These are phyloP conservation scores for Hyphantria cunea DNA, from an alignment of 1,140 invertebrate genomes.

Conservation along the genomic window DNA sequence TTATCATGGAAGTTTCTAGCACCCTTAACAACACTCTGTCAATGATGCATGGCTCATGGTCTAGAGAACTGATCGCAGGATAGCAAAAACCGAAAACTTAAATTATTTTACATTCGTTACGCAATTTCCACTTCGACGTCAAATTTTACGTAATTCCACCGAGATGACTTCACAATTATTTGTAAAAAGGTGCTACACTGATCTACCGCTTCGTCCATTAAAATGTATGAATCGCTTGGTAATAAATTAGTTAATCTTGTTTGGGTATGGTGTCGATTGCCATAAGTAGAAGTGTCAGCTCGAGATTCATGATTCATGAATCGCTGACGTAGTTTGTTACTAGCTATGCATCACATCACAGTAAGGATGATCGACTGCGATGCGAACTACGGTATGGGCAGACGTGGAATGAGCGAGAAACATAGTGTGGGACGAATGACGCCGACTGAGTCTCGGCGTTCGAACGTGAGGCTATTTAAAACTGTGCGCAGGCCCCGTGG, in stretches of 20 bases:
- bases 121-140: too few relatives aligned
- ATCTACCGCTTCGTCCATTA: too few relatives aligned
- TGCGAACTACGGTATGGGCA: slow-evolving; percentile 33
- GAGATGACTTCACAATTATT: too few relatives aligned
- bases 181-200: too few relatives aligned
- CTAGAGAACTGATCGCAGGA: too few relatives aligned
- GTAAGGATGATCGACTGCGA: slow-evolving; percentile 22
- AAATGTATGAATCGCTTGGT: too few relatives aligned
- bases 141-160: too few relatives aligned
- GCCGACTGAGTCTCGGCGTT: slow-evolving; percentile 65
- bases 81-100: too few relatives aligned
- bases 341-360: slow-evolving; percentile 50
- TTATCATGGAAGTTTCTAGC: too few relatives aligned
- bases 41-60: too few relatives aligned
- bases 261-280: slow-evolving; percentile 43
- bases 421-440: slow-evolving; percentile 76
- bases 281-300: slow-evolving; percentile 67
- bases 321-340: slow-evolving; percentile 54
- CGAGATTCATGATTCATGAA: slow-evolving; percentile 72
- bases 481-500: slow-evolving; percentile 79
- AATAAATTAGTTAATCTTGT: slow-evolving; percentile 55
- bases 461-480: slow-evolving; percentile 81
- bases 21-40: too few relatives aligned
- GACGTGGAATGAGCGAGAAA: slow-evolving; percentile 78
- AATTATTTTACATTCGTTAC: too few relatives aligned